Evolutionary conservation across 1,140 invertebrate genomes (phyloP), one percentile per base, ranked within the genome.

Genomic region (Leptonema lineaticorne): DNA sequence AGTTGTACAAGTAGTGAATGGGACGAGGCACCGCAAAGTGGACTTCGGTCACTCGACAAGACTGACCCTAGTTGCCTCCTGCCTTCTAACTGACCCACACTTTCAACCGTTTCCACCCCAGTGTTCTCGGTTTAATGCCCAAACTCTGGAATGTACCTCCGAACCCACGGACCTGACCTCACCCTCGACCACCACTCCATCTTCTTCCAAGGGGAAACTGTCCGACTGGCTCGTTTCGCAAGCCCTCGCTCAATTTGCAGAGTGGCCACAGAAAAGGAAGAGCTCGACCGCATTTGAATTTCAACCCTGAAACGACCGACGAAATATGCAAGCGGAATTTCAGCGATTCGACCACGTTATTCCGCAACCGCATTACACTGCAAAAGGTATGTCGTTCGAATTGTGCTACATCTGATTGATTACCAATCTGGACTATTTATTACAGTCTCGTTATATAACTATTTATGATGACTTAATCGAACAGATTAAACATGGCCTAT

Each of bases 181-280:
- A 1, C 24, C n/a, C 24, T 48, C 29, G 14, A 16, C 62, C 37
- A 5, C 62, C 46, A 20, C 59, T 58, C 56, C 8, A 62, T 62
- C 58, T 62, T 62, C 58, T 62, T 62, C 58, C 28, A 26, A 3
- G 24, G 24, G 56, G 56, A 58, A 58, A 30, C 58, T 62, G 58
- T 62, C 58, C 58, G 20, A 62, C 58, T 45, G 56, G 7, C 26
- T 58, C 56, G 56, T 58, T 58, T 58, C 28, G 16, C 56, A 41
- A 53, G 18, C 48, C 48, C 28, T n/a, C 56, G 56, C 26, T 27
- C 56, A 58, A 58, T 58, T 58, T 58, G 56, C 56, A 30, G 24
- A 30, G 56, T 22, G 28, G 24, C 56, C 56, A 8, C 56, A 58
- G 29, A 58, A 48, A 58, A 30, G 26, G 28, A 58, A 18, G 24